phyloP scores from a whole-genome alignment of 2,797 vertebrate genomes.

The Strix occidentalis region DNA sequence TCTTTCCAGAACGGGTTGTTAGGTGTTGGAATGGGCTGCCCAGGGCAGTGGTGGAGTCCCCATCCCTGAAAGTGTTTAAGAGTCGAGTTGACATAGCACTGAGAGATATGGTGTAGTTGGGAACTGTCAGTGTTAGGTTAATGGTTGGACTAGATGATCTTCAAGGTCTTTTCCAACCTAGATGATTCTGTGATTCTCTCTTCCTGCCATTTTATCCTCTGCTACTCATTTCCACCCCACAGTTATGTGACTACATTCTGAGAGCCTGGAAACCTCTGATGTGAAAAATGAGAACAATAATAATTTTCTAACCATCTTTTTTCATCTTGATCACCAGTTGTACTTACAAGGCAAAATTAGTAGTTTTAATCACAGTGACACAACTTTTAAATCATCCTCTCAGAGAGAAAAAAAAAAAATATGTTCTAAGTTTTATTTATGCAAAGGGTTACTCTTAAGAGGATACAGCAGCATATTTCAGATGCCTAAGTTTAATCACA shows the following conservation, averaged over 20 bases:
- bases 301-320: not conserved
- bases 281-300: not conserved
- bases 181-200: not conserved
- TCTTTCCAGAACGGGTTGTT: too few species aligned
- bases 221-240: not conserved
- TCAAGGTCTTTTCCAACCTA: too few species aligned
- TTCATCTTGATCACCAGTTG: not conserved
- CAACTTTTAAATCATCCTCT: not conserved
- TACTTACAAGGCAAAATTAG: not conserved
- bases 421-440: conserved; percentile 15
- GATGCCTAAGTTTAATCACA: not conserved
- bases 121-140: too few species aligned
- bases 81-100: too few species aligned
- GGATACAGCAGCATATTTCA: not conserved
- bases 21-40: too few species aligned
- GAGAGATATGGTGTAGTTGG: too few species aligned
- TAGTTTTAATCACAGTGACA: conserved; percentile 17
- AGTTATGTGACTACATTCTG: not conserved
- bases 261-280: not conserved
- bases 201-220: not conserved
- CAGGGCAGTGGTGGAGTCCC: too few species aligned
- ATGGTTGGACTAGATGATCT: too few species aligned
- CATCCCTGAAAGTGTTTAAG: too few species aligned
- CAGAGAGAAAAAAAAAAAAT: not conserved
- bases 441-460: not conserved